Evolutionary conservation across 2,113 vertebrate species (phyloP).

Genomic region (Lepidothrix coronata): DNA sequence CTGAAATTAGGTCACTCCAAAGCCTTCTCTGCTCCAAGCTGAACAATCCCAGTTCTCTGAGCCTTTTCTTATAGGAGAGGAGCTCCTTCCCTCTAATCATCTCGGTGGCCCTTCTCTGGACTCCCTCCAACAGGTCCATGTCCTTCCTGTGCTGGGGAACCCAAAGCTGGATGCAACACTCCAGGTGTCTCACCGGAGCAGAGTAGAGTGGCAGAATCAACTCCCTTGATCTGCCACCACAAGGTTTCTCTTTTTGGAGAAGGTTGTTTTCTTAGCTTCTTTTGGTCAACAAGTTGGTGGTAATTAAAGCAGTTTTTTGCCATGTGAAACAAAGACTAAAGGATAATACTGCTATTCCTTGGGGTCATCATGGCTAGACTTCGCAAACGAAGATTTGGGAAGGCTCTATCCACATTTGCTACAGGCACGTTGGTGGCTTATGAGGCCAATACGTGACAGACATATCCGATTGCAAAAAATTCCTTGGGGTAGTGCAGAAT

Average conservation of each 20-base stretch:
- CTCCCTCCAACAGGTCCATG: fast-evolving
- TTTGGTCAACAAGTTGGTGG: background rate
- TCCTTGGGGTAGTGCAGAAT: background rate
- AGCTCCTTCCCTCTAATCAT: background rate
- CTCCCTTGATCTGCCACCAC: background rate
- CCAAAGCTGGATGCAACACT: background rate
- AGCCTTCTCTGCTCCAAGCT: background rate
- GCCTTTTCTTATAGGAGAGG: background rate
- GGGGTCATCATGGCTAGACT: no score
- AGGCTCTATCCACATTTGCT: no score
- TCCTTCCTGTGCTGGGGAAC: background rate
- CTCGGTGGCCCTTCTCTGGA: background rate
- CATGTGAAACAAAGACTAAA: background rate
- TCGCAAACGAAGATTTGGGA: no score
- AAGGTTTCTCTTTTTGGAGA: background rate
- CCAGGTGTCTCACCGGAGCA: background rate
- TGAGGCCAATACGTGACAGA: no score
- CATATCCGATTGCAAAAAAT: no score
- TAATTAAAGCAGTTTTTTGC: background rate
- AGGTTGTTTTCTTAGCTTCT: background rate
- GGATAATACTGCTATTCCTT: background rate
- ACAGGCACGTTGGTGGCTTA: no score
- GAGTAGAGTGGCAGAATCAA: background rate
- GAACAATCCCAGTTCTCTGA: background rate
- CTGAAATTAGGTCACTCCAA: background rate